Base-by-base conservation (phyloP, 2,113 vertebrate species). In the Onychostruthus taczanowskii region DNA sequence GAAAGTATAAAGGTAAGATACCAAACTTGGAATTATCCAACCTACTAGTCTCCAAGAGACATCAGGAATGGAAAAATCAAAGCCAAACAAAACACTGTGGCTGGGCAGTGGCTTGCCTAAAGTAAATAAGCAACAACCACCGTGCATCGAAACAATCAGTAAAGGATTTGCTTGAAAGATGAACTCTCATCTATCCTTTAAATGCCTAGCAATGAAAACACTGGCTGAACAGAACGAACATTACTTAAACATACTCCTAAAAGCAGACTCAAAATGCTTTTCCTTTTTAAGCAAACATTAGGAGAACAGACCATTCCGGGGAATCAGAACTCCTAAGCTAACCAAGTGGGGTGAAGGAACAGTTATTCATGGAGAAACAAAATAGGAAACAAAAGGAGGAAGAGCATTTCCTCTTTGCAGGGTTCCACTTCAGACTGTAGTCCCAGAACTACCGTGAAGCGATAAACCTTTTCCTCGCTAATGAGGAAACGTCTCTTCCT, bases 321-420 rank as follows among this genome's bases (percentile, higher is more conserved):
- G 44, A 95, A 88, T 41, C 52, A 90, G 37, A 90, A 55, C 27
- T 90, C 87, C 50, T 81, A 84, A 86, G 80, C 52, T 63, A 80
- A 78, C 43, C 31, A 44, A 78, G 35, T 15, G 46, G 49, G 75
- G 77, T 81, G 88, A 95, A 84, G 61, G 68, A 94, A 61, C 59
- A 78, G 41, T 22, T 75, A 76, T 55, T 84, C 0, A 3, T 33
- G 74, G 78, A 87, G 73, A 94, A 76, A 67, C 37, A 84, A 90
- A 89, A 69, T 31, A 55, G 59, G 84, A 82, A 90, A 83, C 66
- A 87, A 77, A 90, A 85, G 66, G 41, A 92, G 50, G 69, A 95
- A 84, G 75, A 87, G 28, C 52, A 77, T 87, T 92, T 96, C 84
- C 39, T 85, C 66, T 76, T 37, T 7, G 2, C 66, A 88, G 87